Conservation (phyloP, 2,113 vertebrate genomes). For the Gulo gulo region DNA sequence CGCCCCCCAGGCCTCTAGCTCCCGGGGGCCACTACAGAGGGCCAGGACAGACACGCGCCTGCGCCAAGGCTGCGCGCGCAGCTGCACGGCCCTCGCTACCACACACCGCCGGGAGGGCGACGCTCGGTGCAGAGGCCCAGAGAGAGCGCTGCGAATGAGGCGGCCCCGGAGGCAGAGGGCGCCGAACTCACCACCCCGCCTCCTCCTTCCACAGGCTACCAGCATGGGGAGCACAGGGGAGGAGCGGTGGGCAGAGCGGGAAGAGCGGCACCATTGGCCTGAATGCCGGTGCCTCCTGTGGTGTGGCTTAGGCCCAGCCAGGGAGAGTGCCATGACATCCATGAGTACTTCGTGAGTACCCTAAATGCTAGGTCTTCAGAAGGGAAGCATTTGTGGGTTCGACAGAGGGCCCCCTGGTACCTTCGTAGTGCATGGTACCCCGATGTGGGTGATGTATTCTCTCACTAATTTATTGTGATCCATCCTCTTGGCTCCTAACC, state of each 20-base stretch:
- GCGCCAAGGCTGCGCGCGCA: background rate
- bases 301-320: background rate
- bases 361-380: background rate
- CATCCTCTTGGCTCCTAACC: background rate
- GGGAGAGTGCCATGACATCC: background rate
- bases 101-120: background rate
- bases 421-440: background rate
- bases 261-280: background rate
- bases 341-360: background rate
- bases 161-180: background rate
- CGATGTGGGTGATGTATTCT: background rate
- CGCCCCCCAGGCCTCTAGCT: fast-evolving
- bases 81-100: background rate
- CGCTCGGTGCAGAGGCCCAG: background rate
- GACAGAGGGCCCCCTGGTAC: background rate
- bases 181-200: background rate
- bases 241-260: background rate
- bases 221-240: background rate
- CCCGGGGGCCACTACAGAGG: background rate
- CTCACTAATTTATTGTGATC: background rate
- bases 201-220: background rate
- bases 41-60: background rate
- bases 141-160: background rate
- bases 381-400: background rate
- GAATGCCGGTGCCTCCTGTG: background rate